These are phyloP conservation scores for Trematomus loennbergii DNA, from an alignment of 2,113 vertebrate genomes.

Conservation along the genomic window DNA sequence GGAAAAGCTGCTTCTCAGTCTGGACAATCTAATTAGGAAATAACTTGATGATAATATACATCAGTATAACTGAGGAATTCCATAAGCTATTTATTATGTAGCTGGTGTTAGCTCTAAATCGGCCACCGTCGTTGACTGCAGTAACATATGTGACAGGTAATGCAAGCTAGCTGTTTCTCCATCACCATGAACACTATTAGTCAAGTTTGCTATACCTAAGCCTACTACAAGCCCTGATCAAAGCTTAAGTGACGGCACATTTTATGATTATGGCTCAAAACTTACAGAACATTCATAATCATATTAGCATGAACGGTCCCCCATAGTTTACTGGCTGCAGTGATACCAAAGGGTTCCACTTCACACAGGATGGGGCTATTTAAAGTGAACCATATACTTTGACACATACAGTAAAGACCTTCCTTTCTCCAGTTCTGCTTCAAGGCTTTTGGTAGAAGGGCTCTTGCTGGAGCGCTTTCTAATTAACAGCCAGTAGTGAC, in stretches of 20 bases:
- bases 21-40: too few species aligned
- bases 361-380: constrained; percentile 37
- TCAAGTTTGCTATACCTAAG: background rate
- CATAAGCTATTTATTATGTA: too few species aligned
- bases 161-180: background rate
- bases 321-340: constrained; percentile 26
- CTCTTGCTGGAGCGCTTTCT: constrained; percentile 70
- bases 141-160: too few species aligned
- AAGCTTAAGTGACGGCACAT: background rate
- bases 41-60: too few species aligned
- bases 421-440: constrained; percentile 61
- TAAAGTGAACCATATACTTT: constrained; percentile 44
- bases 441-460: constrained; percentile 58
- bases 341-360: constrained; percentile 20
- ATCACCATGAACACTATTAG: too few species aligned
- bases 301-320: background rate
- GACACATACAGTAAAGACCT: constrained; percentile 57
- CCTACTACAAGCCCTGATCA: background rate
- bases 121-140: too few species aligned
- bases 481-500: constrained; percentile 76
- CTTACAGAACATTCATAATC: background rate
- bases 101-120: too few species aligned
- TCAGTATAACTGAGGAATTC: too few species aligned
- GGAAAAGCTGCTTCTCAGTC: too few species aligned
- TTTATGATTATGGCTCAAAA: background rate